These are phyloP conservation scores for Astropecten irregularis DNA, from an alignment of 53 echinoderm and acorn worm genomes.

Conservation along the genomic window DNA sequence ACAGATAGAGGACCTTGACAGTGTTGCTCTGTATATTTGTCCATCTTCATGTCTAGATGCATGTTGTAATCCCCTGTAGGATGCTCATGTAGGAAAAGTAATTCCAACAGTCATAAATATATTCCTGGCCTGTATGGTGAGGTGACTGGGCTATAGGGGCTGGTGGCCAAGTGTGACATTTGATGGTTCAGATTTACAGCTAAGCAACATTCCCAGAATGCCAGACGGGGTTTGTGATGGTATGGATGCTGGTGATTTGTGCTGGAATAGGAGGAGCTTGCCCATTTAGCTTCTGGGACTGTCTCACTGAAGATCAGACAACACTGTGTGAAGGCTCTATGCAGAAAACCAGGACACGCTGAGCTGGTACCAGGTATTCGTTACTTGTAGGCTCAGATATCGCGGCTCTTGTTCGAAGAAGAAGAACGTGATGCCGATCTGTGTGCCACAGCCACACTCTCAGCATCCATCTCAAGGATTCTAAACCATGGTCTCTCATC, in stretches of 20 bases:
- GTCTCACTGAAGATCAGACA: neutral
- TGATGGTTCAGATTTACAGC: conserved; percentile 38
- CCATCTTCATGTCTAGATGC: neutral
- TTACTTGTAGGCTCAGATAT: too few relatives aligned
- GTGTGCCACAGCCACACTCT: too few relatives aligned
- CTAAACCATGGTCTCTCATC: too few relatives aligned
- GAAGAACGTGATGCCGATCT: too few relatives aligned
- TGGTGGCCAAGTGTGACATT: conserved; percentile 37
- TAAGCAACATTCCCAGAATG: conserved; percentile 37
- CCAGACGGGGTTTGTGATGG: conserved; percentile 7
- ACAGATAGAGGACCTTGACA: conserved; percentile 18
- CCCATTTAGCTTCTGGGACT: neutral
- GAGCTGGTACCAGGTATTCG: too few relatives aligned
- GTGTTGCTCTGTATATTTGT: conserved; percentile 37
- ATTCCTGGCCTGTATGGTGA: neutral
- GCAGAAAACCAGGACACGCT: too few relatives aligned
- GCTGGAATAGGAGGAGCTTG: conserved; percentile 25
- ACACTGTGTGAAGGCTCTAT: too few relatives aligned
- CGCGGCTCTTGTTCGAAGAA: too few relatives aligned
- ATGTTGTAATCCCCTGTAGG: too few relatives aligned
- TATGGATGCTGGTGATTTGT: conserved; percentile 28
- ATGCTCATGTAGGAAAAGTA: too few relatives aligned
- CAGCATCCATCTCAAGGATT: too few relatives aligned
- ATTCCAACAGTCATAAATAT: conserved; percentile 28
- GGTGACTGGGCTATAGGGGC: neutral